Percentiles rank a stretch among this genome's conserved stretches.
These are phyloP conservation scores for Cephus sareptanus DNA, from an alignment of 2,888 invertebrate species.

Conservation along the genomic window DNA sequence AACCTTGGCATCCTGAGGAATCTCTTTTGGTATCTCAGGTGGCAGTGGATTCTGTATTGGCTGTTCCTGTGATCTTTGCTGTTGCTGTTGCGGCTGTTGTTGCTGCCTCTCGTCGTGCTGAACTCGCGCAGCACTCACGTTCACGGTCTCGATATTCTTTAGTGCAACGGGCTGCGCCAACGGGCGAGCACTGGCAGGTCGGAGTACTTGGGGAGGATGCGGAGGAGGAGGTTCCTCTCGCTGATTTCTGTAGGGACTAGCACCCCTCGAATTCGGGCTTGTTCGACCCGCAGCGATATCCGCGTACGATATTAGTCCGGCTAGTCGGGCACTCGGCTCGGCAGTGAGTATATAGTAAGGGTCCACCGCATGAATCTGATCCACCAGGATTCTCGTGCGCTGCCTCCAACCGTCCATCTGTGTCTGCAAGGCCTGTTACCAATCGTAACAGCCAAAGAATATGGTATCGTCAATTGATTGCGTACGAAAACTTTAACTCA, in stretches of 20 bases:
- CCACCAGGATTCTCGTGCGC: constrained; percentile 79
- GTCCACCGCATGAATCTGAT: constrained; percentile 80
- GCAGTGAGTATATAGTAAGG: constrained; percentile 74
- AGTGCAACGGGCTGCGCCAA: constrained; percentile 51
- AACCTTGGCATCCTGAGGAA: constrained; percentile 7
- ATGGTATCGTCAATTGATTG: constrained; percentile 34
- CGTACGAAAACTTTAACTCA: constrained; percentile 10
- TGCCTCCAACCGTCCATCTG: constrained; percentile 75
- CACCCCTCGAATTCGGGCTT: constrained; percentile 62
- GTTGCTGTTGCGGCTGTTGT: background rate
- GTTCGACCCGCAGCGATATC: constrained; percentile 77
- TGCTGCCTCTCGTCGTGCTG: constrained; percentile 14
- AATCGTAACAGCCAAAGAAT: constrained; percentile 61
- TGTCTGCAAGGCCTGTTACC: constrained; percentile 75
- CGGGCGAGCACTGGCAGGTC: constrained; percentile 47
- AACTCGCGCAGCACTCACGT: constrained; percentile 1
- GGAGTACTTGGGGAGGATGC: constrained; percentile 35
- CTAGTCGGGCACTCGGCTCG: constrained; percentile 67
- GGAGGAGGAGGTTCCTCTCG: constrained; percentile 43
- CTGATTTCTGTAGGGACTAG: constrained; percentile 54
- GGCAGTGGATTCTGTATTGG: background rate
- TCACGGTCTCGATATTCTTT: constrained; percentile 14
- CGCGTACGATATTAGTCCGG: constrained; percentile 69
- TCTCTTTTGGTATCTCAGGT: background rate
- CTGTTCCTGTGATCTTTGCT: background rate